Conservation (phyloP, 2,113 vertebrate genomes). For the Brachyistius frenatus region DNA sequence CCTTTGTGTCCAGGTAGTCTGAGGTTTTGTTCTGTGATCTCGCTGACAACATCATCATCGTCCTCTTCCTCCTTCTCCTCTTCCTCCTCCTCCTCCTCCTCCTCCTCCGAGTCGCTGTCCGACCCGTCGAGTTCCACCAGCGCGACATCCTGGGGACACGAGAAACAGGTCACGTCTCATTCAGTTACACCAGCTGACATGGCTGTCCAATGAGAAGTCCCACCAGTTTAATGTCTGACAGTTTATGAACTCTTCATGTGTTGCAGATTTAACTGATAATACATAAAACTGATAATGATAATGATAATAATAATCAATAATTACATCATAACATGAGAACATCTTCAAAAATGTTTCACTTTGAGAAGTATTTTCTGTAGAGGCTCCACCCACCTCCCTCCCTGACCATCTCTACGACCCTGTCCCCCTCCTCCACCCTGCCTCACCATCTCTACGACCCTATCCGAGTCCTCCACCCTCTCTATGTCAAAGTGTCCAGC, state of each 20-base stretch:
- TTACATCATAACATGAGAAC: no score
- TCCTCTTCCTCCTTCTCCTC: conserved; percentile 82
- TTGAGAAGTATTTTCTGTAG: no score
- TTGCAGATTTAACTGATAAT: no score
- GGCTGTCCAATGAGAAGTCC: no score
- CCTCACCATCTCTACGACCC: conserved; percentile 93
- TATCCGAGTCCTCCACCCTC: conserved; percentile 83
- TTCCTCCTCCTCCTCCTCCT: conserved; percentile 73
- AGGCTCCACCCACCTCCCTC: no score
- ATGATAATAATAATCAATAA: no score
- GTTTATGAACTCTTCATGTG: no score
- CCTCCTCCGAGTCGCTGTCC: conserved; percentile 73
- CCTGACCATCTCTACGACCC: no score
- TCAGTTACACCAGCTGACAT: not conserved
- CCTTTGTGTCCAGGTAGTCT: conserved; percentile 85
- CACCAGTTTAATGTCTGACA: no score
- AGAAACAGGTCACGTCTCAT: not conserved
- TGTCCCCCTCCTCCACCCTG: no score
- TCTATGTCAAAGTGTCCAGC: conserved; percentile 90
- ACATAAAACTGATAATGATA: no score
- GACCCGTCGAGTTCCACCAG: conserved; percentile 89
- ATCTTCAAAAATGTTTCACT: no score
- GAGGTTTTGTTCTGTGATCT: conserved; percentile 86
- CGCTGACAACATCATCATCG: not conserved
- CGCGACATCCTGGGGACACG: conserved; percentile 87